Conservation (phyloP, 2,113 vertebrate species). For the Casuarius casuarius region DNA sequence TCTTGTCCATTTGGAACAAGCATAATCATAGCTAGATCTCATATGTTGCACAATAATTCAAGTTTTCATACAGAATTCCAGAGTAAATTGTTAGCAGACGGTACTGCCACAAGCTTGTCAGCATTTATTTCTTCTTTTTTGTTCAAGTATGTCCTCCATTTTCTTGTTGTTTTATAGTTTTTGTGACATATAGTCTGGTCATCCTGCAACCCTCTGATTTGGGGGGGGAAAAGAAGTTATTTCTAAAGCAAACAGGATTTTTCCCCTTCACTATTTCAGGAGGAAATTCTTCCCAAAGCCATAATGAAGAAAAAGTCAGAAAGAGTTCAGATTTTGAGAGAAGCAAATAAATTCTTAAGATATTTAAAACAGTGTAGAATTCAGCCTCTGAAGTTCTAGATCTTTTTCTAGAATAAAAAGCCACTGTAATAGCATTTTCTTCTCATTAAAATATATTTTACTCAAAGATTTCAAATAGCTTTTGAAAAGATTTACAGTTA, state of each 20-base stretch:
- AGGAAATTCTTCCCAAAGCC: slow-evolving; percentile 49
- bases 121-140: background rate
- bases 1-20: background rate
- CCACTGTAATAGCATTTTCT: background rate
- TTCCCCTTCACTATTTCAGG: slow-evolving; percentile 20
- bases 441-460: rapidly evolving
- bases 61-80: slow-evolving; percentile 41
- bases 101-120: background rate
- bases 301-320: slow-evolving; percentile 45
- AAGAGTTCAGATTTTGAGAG: slow-evolving; percentile 35
- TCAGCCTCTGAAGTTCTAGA: background rate
- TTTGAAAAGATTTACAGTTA: background rate
- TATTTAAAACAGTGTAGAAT: slow-evolving; percentile 16
- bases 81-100: slow-evolving; percentile 41
- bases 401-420: background rate
- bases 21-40: background rate
- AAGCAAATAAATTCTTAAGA: slow-evolving; percentile 20
- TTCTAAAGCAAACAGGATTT: slow-evolving; percentile 32
- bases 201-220: slow-evolving; percentile 10
- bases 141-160: background rate
- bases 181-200: background rate
- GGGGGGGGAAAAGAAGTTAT: background rate
- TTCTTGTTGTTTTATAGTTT: background rate
- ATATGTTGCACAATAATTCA: slow-evolving; percentile 24
- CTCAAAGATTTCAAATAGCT: background rate